phyloP scores from a whole-genome alignment of 53 echinoderm and acorn worm genomes.

The Paracentrotus lividus region DNA sequence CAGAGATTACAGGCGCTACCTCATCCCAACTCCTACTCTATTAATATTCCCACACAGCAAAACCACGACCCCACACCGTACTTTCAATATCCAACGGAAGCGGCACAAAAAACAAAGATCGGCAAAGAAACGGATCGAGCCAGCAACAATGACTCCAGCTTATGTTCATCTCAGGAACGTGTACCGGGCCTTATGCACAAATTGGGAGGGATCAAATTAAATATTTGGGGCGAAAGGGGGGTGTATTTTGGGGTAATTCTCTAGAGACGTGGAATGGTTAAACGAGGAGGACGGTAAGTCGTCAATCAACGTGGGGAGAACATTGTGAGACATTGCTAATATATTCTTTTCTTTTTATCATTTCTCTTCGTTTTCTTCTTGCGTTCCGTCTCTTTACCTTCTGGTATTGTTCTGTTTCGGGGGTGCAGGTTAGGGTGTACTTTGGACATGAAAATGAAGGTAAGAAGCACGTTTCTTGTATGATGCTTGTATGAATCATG shows the following conservation, averaged over 20 bases:
- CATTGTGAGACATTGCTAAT: slow-evolving; percentile 17
- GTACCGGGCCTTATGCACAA: slow-evolving; percentile 9
- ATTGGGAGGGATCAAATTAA: slow-evolving; percentile 52
- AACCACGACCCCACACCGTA: not conserved
- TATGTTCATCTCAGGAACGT: not conserved
- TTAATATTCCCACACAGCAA: not conserved
- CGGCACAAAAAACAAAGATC: slow-evolving; percentile 2
- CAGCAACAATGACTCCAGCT: not conserved
- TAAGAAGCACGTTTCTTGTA: slow-evolving; percentile 13
- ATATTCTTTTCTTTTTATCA: slow-evolving; percentile 50
- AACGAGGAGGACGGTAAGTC: not conserved
- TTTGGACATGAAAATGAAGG: slow-evolving; percentile 20
- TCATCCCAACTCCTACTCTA: not conserved
- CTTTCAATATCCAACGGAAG: not conserved
- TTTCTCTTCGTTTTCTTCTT: not conserved
- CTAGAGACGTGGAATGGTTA: not conserved
- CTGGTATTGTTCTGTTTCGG: not conserved
- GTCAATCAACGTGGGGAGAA: not conserved
- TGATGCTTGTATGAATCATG: slow-evolving; percentile 4
- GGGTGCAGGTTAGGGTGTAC: not conserved
- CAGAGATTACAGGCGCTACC: not conserved
- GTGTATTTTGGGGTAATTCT: slow-evolving; percentile 34
- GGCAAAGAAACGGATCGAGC: not conserved
- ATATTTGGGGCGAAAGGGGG: not conserved
- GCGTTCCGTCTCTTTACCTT: not conserved